Conservation (phyloP, 1,140 invertebrate species). For the Armadillidium nasatum region DNA sequence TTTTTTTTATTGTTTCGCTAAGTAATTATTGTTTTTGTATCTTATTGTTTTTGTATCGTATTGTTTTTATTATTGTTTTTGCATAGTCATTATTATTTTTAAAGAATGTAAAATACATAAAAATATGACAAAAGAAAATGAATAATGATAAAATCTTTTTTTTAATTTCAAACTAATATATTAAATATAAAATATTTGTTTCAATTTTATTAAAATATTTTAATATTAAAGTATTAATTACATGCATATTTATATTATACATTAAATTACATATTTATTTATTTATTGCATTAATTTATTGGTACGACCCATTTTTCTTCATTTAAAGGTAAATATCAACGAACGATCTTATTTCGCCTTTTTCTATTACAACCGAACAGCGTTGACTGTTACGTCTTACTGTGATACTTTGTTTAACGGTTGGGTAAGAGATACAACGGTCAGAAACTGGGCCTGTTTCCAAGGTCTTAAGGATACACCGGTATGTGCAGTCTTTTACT, state of each 20-base stretch:
- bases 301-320: not conserved
- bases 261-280: not conserved
- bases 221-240: too few relatives aligned
- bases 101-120: too few relatives aligned
- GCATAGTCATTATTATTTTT: not conserved
- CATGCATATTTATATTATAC: not conserved
- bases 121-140: too few relatives aligned
- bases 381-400: not conserved
- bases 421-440: not conserved
- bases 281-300: not conserved
- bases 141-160: not conserved
- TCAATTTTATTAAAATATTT: too few relatives aligned
- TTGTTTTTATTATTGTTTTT: too few relatives aligned
- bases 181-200: not conserved
- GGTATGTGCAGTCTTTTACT: too few relatives aligned
- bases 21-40: too few relatives aligned
- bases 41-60: too few relatives aligned
- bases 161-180: too few relatives aligned
- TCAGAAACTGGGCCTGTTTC: conserved; percentile 19
- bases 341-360: conserved; percentile 9
- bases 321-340: conserved; percentile 12
- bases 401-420: conserved; percentile 17
- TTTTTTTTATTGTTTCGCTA: too few relatives aligned
- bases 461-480: conserved; percentile 1
- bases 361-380: not conserved